These are phyloP conservation scores for Halcyon smyrnensis DNA, from an alignment of 2,797 vertebrate species.

Conservation along the genomic window DNA sequence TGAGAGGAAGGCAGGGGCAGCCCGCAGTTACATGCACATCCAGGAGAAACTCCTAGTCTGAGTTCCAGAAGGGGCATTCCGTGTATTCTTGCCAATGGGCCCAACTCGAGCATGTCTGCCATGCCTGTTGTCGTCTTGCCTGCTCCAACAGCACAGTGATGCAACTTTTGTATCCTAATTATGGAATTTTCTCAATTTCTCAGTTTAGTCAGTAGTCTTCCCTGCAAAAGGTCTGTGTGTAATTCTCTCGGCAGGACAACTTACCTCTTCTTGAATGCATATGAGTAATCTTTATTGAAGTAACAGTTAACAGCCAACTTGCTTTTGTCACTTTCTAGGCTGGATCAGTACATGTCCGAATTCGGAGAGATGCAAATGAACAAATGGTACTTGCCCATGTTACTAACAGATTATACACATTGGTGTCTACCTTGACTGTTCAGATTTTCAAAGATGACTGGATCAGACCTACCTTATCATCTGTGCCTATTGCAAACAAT, in stretches of 20 bases:
- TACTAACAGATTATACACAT: constrained; percentile 89
- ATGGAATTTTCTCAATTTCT: neutral
- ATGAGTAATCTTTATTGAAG: neutral
- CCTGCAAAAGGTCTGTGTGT: neutral
- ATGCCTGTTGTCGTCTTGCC: neutral
- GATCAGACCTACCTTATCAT: constrained; percentile 86
- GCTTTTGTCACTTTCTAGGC: constrained; percentile 80
- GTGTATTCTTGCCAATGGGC: neutral
- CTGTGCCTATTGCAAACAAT: constrained; percentile 82
- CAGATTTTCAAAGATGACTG: constrained; percentile 99
- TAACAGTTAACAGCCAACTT: constrained; percentile 7
- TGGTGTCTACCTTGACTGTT: constrained; percentile 92
- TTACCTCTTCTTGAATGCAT: neutral
- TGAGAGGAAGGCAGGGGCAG: neutral
- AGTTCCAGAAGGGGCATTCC: neutral
- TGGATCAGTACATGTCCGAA: constrained; percentile 94
- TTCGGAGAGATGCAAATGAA: constrained; percentile 95
- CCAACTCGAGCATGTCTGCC: accelerated
- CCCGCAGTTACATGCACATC: accelerated
- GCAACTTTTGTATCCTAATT: neutral
- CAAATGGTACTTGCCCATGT: constrained; percentile 98
- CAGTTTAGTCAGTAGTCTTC: neutral
- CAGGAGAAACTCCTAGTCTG: neutral
- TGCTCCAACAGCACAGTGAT: neutral
- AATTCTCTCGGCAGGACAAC: neutral